Conservation (phyloP, 2,797 vertebrate species). For the Artibeus jamaicensis region DNA sequence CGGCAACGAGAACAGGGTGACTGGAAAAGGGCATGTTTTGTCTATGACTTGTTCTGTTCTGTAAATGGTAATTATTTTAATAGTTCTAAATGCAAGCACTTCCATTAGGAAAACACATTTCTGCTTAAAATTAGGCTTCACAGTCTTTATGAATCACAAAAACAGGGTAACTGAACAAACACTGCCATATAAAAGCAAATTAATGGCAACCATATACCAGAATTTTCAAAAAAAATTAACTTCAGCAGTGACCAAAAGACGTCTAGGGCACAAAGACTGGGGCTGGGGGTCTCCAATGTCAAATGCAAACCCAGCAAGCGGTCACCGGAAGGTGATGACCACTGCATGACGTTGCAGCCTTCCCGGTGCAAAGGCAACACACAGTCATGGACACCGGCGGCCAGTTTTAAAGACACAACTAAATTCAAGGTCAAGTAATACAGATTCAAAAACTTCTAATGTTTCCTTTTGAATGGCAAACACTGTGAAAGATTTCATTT, state of each 20-base stretch:
- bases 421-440: conserved; percentile 42
- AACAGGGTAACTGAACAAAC: background rate
- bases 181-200: conserved; percentile 6
- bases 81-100: conserved; percentile 39
- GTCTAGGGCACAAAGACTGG: background rate
- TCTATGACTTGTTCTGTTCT: background rate
- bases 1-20: background rate
- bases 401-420: background rate
- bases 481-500: background rate
- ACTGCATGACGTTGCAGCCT: background rate
- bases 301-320: background rate
- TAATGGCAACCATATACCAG: background rate
- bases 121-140: conserved; percentile 10
- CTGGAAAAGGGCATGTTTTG: background rate
- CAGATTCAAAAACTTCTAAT: conserved; percentile 31
- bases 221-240: conserved; percentile 11
- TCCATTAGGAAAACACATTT: conserved; percentile 40
- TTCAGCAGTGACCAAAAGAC: background rate
- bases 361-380: background rate
- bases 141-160: background rate
- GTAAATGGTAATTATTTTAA: conserved; percentile 8
- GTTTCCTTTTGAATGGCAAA: conserved; percentile 37
- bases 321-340: background rate
- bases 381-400: background rate
- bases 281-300: background rate